Conservation (phyloP, 2,797 vertebrate genomes). For the Coracias cyanogaster region DNA sequence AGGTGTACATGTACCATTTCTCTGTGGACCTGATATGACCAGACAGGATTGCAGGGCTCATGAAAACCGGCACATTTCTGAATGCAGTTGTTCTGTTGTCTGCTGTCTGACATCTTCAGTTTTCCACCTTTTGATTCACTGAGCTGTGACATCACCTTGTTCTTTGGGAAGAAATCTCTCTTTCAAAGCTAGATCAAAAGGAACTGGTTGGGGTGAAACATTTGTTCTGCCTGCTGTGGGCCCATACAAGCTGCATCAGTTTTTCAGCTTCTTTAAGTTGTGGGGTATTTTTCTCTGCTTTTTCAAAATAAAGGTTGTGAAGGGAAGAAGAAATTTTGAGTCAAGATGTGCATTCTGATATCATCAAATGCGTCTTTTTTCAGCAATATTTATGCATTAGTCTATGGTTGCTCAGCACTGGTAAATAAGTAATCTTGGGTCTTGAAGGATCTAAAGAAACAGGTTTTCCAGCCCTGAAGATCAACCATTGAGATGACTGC, state of each 20-base stretch:
- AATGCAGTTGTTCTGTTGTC: neutral
- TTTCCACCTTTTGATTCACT: neutral
- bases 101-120: neutral
- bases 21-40: rapidly evolving
- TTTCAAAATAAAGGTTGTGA: neutral
- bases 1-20: neutral
- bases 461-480: neutral
- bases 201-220: neutral
- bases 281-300: neutral
- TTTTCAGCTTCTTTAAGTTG: neutral
- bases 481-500: neutral
- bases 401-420: neutral
- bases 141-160: neutral
- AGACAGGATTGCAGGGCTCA: neutral
- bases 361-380: neutral
- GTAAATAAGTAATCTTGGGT: neutral
- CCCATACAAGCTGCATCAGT: neutral
- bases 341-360: neutral
- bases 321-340: neutral
- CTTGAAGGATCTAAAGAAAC: neutral
- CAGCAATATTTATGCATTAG: neutral
- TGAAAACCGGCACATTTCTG: neutral
- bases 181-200: neutral
- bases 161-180: neutral
- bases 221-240: neutral